phyloP scores from a whole-genome alignment of 2,797 vertebrate genomes.

The Fistularia tabacaria region DNA sequence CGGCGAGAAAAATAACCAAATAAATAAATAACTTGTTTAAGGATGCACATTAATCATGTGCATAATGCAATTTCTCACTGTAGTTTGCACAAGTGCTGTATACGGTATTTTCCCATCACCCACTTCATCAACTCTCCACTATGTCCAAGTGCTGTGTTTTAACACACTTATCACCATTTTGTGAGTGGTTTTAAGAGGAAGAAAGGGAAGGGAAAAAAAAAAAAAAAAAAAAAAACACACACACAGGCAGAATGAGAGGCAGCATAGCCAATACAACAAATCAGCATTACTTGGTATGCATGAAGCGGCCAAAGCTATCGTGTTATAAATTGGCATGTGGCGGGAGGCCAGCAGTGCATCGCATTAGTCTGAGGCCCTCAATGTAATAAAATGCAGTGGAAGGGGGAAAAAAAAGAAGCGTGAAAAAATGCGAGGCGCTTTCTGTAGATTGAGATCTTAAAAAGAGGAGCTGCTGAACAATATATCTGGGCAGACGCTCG shows the following conservation, averaged over 20 bases:
- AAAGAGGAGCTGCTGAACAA: constrained; percentile 65
- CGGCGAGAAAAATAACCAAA: too few species aligned
- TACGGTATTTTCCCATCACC: constrained; percentile 48
- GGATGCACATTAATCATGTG: too few species aligned
- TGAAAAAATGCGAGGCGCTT: constrained; percentile 29
- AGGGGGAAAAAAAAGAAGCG: constrained; percentile 18
- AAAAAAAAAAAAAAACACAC: constrained; percentile 21
- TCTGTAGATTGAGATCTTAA: constrained; percentile 78
- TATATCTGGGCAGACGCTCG: constrained; percentile 60
- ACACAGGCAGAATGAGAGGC: constrained; percentile 37
- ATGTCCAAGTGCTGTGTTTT: constrained; percentile 60
- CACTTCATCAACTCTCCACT: constrained; percentile 53
- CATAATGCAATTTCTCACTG: too few species aligned
- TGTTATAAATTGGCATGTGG: constrained; percentile 79
- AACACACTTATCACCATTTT: constrained; percentile 57
- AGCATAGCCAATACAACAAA: constrained; percentile 68
- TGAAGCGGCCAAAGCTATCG: constrained; percentile 49
- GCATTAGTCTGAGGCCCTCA: constrained; percentile 76
- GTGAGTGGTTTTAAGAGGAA: constrained; percentile 14
- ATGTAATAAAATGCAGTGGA: constrained; percentile 74
- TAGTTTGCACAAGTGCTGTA: constrained; percentile 26
- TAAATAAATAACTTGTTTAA: too few species aligned
- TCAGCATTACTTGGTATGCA: constrained; percentile 75
- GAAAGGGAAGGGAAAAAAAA: neutral
- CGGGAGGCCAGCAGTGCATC: constrained; percentile 70